Evolutionary conservation across 2,797 vertebrate genomes (phyloP).

Genomic region (Manis javanica): DNA sequence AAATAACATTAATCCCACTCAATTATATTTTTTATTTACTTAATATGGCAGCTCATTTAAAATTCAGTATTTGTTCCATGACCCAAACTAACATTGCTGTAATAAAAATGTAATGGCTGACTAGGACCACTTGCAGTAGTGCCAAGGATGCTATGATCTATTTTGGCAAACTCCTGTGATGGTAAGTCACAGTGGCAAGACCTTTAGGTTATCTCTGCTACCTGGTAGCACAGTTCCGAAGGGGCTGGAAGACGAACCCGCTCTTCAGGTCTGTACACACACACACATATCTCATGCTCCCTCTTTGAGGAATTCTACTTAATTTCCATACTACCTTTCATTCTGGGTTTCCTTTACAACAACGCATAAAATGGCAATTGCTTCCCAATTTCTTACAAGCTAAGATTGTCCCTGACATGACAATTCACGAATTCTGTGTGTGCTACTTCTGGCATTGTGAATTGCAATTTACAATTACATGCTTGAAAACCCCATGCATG

Average conservation of each 20-base stretch:
- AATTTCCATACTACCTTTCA: background rate
- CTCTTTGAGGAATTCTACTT: background rate
- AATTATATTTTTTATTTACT: background rate
- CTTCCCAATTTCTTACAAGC: background rate
- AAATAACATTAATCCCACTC: background rate
- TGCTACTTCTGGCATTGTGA: background rate
- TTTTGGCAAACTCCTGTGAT: background rate
- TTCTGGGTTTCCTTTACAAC: background rate
- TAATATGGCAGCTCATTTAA: background rate
- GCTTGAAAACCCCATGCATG: background rate
- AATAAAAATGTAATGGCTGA: background rate
- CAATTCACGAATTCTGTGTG: background rate
- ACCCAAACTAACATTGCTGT: background rate
- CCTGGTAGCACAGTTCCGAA: background rate
- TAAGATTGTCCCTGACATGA: background rate
- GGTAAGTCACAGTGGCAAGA: background rate
- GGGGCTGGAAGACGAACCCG: too few species aligned
- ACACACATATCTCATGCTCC: too few species aligned
- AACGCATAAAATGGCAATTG: background rate
- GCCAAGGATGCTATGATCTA: fast-evolving
- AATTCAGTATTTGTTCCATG: background rate
- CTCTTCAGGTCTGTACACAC: background rate
- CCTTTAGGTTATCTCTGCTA: fast-evolving
- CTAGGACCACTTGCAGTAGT: background rate
- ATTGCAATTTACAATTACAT: background rate